Percentiles rank a stretch among this genome's conserved stretches.
Conservation (phyloP, 2,888 invertebrate species). For the Maniola hyperantus region DNA sequence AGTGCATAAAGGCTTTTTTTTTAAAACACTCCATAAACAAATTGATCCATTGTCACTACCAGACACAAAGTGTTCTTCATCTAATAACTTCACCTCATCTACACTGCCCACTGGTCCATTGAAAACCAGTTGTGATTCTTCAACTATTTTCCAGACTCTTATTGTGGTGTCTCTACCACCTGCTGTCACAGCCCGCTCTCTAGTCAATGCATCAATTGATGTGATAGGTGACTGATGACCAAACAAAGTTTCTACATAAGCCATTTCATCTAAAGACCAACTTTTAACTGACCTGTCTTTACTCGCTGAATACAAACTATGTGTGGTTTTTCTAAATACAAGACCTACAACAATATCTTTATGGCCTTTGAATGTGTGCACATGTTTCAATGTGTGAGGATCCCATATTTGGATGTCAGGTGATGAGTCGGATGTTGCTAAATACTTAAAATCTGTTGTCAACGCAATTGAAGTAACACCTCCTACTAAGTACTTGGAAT, state of each 20-base stretch:
- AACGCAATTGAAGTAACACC: constrained; percentile 86
- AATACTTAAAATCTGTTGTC: constrained; percentile 90
- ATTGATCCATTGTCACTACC: constrained; percentile 95
- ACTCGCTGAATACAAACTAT: constrained; percentile 91
- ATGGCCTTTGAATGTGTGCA: constrained; percentile 92
- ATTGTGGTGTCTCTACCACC: constrained; percentile 94
- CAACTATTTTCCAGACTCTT: constrained; percentile 97
- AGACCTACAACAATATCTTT: constrained; percentile 88
- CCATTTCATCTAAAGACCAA: constrained; percentile 98
- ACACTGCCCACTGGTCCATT: constrained; percentile 91
- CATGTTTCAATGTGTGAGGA: constrained; percentile 87
- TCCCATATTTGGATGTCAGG: constrained; percentile 92
- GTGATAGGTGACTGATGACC: constrained; percentile 95
- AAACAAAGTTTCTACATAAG: constrained; percentile 96
- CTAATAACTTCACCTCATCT: constrained; percentile 94
- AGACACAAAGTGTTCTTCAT: constrained; percentile 96
- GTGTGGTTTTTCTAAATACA: constrained; percentile 92
- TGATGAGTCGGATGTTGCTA: constrained; percentile 83
- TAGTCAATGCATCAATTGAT: constrained; percentile 92
- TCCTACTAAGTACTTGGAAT: constrained; percentile 67
- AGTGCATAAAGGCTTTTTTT: constrained; percentile 92
- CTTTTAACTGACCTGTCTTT: constrained; percentile 93
- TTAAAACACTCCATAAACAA: constrained; percentile 91
- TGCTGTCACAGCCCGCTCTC: constrained; percentile 93
- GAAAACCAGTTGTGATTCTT: constrained; percentile 98